phyloP scores from a whole-genome alignment of 92 coral and sea anemone species.

The Palythoa caribaeorum region DNA sequence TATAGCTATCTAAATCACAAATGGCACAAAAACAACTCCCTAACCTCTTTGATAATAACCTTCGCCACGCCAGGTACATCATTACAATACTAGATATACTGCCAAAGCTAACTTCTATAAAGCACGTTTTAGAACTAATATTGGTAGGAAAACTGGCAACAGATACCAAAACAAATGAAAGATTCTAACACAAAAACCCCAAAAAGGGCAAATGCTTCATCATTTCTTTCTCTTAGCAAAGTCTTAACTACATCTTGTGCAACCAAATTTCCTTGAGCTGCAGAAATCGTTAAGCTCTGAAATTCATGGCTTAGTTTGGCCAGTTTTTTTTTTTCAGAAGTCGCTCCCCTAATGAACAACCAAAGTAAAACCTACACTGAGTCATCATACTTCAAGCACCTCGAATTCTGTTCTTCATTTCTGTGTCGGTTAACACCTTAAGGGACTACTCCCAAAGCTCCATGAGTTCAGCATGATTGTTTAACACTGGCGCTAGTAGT shows the following conservation, averaged over 20 bases:
- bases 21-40: too few species aligned
- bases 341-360: slow-evolving; percentile 53
- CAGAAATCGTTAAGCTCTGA: slow-evolving; percentile 56
- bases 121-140: too few species aligned
- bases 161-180: too few species aligned
- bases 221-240: background rate
- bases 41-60: background rate
- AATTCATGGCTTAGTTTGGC: slow-evolving; percentile 53
- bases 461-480: slow-evolving; percentile 64
- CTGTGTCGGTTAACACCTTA: slow-evolving; percentile 49
- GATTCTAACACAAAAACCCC: slow-evolving; percentile 39
- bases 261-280: slow-evolving; percentile 49
- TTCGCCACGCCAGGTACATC: background rate
- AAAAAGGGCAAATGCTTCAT: slow-evolving; percentile 39
- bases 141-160: too few species aligned
- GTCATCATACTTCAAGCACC: slow-evolving; percentile 56
- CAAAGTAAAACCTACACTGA: slow-evolving; percentile 57
- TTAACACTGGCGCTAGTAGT: slow-evolving; percentile 56
- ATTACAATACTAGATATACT: too few species aligned
- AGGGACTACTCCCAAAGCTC: slow-evolving; percentile 67
- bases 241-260: slow-evolving; percentile 34
- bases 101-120: too few species aligned
- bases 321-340: slow-evolving; percentile 36
- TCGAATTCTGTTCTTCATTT: slow-evolving; percentile 63
- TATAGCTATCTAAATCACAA: too few species aligned